These are phyloP conservation scores for Amorpha juglandis DNA, from an alignment of 2,888 invertebrate genomes.

Conservation along the genomic window DNA sequence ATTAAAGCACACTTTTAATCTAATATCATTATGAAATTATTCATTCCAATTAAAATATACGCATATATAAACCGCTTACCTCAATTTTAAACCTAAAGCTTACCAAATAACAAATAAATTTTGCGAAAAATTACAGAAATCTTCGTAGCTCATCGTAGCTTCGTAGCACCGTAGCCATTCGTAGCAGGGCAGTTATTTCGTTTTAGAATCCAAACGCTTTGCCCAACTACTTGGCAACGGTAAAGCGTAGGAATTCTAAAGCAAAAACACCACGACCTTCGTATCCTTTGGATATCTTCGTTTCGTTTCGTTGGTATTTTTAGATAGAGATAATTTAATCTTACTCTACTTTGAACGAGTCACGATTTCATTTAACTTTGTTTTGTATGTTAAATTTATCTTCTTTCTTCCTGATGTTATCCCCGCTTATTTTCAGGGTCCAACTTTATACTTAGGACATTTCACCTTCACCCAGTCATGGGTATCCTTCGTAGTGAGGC, in stretches of 20 bases:
- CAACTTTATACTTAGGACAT: too few species aligned
- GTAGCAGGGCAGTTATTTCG: conserved; percentile 79
- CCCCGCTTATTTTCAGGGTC: too few species aligned
- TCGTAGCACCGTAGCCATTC: conserved; percentile 39
- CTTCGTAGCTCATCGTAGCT: conserved; percentile 33
- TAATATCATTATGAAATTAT: too few species aligned
- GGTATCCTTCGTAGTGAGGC: too few species aligned
- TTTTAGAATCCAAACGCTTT: conserved; percentile 99
- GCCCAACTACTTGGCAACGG: conserved; percentile 89
- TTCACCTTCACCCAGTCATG: too few species aligned
- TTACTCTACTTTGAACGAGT: not conserved
- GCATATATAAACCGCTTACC: too few species aligned
- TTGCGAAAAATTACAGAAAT: not conserved
- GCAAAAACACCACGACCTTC: conserved; percentile 78
- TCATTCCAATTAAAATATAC: too few species aligned
- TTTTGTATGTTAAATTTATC: too few species aligned
- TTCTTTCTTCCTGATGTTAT: too few species aligned
- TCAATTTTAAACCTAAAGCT: too few species aligned
- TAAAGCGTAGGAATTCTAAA: conserved; percentile 99
- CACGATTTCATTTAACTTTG: not conserved
- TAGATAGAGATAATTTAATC: conserved; percentile 2
- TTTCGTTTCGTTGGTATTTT: conserved; percentile 25
- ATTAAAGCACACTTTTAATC: too few species aligned
- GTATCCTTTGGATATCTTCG: conserved; percentile 39
- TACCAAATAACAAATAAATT: too few species aligned